Conservation (phyloP, 2,797 vertebrate genomes). For the Lacerta viridis region DNA sequence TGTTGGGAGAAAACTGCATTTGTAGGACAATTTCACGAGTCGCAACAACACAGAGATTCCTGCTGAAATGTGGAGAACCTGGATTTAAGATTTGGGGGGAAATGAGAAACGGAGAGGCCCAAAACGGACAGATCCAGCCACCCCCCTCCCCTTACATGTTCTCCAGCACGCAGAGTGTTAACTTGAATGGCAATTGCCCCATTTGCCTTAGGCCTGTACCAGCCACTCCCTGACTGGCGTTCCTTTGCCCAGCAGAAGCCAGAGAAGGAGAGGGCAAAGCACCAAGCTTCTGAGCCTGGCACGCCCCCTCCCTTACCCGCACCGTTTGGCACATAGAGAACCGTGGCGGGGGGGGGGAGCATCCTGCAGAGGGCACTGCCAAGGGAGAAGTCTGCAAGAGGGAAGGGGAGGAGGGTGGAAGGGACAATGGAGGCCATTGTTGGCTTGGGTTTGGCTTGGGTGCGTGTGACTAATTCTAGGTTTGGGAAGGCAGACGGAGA, state of each 20-base stretch:
- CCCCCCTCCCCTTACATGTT: background rate
- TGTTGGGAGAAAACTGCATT: too few species aligned
- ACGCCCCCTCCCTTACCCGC: background rate
- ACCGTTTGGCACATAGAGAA: background rate
- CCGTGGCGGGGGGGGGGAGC: background rate
- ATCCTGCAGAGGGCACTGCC: constrained; percentile 14
- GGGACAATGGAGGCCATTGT: constrained; percentile 30
- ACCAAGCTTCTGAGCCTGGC: constrained; percentile 25
- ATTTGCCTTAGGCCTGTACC: constrained; percentile 24
- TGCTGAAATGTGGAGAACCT: too few species aligned
- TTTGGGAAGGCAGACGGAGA: background rate
- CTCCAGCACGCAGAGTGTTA: constrained; percentile 14
- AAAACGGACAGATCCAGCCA: too few species aligned
- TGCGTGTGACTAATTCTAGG: constrained; percentile 6
- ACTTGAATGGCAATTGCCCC: background rate
- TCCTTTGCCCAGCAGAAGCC: background rate
- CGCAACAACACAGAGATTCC: too few species aligned
- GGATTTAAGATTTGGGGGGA: too few species aligned
- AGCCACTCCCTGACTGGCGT: constrained; percentile 15
- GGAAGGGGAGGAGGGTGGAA: background rate
- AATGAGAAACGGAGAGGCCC: too few species aligned
- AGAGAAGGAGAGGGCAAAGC: background rate
- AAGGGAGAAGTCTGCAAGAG: background rate
- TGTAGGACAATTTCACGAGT: too few species aligned
- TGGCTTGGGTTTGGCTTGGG: background rate